Evolutionary conservation across 2,113 vertebrate genomes (phyloP).

Genomic region (Martes martes): DNA sequence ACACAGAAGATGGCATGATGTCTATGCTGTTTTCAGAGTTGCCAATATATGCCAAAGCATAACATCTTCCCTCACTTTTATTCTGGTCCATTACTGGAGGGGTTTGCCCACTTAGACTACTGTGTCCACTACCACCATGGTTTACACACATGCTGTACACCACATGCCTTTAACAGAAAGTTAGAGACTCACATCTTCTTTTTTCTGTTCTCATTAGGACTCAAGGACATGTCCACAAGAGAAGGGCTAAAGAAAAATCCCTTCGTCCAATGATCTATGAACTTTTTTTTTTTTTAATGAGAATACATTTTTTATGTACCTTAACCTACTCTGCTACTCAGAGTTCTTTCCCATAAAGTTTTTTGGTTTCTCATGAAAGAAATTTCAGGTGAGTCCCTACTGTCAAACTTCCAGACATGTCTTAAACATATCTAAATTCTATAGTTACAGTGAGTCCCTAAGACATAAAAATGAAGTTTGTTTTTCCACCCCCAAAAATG

Average conservation of each 20-base stretch:
- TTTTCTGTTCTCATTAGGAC: background rate
- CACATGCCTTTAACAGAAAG: background rate
- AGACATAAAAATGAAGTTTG: background rate
- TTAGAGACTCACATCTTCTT: background rate
- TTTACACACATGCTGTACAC: fast-evolving
- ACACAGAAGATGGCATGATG: background rate
- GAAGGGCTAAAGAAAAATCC: background rate
- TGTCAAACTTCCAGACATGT: background rate
- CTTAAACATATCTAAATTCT: background rate
- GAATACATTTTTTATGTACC: background rate
- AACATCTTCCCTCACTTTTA: background rate
- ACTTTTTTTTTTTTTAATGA: background rate
- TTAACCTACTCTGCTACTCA: background rate
- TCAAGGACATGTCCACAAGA: background rate
- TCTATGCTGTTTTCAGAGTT: background rate
- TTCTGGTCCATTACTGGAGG: background rate
- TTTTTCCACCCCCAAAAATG: background rate
- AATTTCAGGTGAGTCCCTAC: background rate
- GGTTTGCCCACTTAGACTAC: background rate
- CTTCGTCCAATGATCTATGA: background rate
- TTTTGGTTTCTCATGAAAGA: background rate
- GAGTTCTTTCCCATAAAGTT: background rate
- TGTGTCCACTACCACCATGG: background rate
- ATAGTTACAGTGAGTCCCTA: background rate
- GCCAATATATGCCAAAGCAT: background rate